Evolutionary conservation across 2,888 invertebrate genomes (phyloP), one percentile per base, ranked within the genome.

Genomic region (Acheta domesticus): DNA sequence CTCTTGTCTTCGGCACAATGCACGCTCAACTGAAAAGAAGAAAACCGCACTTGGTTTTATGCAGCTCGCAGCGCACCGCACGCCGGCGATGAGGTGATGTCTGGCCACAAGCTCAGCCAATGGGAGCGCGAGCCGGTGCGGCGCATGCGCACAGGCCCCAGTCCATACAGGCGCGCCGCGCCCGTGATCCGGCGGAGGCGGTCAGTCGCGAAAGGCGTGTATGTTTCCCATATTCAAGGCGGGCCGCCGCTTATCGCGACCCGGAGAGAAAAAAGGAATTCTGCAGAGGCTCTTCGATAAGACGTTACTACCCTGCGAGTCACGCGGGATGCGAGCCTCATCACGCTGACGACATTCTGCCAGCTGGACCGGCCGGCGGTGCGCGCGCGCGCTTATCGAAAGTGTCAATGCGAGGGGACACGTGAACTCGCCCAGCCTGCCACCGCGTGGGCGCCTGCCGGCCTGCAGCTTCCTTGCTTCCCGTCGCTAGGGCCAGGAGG

Each of bases 1-100:
- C n/a, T 62, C 62, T 62, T 8, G 14, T 62, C 62, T 62, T 14
- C 62, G n/a, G 62, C 62, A n/a, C 62, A 19, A 19, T 62, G 16
- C 62, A 19, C 62, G 62, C 62, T 19, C 62, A 62, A 62, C 62
- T 62, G 62, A 62, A 62, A 62, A 14, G 62, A 62, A 62, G 62
- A 62, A 62, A 62, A 62, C 62, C 62, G 62, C 62, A 62, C 62
- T 62, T 19, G 62, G 62, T 62, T 62, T 62, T 62, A 62, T 62
- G 62, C 62, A 62, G 16, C n/a, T 14, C 16, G 62, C n/a, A 19
- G 16, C 62, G 62, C 62, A 62, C 12, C 62, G 62, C 62, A 19
- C 62, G 62, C 62, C 62, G 62, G 62, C 62, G 62, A 62, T 62
- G 62, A 62, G 62, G 62, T 62, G 62, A 62, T 62, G 62, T 62